A percentile compares a stretch with the other conserved stretches of the same genome.
Conservation (phyloP, 2,797 vertebrate species). For the Clarias fuscus region DNA sequence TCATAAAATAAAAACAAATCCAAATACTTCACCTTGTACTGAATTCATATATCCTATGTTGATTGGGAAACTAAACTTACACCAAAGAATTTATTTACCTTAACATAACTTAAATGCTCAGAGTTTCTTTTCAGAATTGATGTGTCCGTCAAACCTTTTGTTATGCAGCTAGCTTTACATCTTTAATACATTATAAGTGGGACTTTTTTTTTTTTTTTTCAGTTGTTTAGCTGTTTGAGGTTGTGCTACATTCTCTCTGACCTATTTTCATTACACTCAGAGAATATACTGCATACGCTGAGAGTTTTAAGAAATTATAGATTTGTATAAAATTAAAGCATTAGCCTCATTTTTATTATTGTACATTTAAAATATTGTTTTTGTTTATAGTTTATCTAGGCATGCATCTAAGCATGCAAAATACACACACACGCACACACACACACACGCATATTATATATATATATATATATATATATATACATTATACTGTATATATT, state of each 20-base stretch:
- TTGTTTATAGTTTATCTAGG: neutral
- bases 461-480: neutral
- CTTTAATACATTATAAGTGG: constrained; percentile 8
- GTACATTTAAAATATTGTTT: neutral
- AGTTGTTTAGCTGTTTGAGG: constrained; percentile 4
- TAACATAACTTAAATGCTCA: neutral
- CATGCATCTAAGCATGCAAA: neutral
- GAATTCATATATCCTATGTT: neutral
- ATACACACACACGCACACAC: too few relatives aligned
- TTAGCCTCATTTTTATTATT: neutral
- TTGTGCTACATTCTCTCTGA: constrained; percentile 36
- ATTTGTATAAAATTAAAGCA: neutral
- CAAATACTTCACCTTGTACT: neutral
- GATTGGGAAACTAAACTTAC: neutral
- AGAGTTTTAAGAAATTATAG: neutral
- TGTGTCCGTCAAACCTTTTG: neutral
- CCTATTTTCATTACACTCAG: constrained; percentile 16
- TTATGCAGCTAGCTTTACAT: neutral
- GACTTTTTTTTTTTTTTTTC: constrained; percentile 4
- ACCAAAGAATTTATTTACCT: neutral
- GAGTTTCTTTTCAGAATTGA: neutral
- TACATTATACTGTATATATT: neutral
- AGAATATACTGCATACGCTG: neutral
- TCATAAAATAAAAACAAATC: neutral
- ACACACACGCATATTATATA: too few relatives aligned